Evolutionary conservation across 2,888 invertebrate genomes (phyloP).

Genomic region (Aporophyla lueneburgensis): DNA sequence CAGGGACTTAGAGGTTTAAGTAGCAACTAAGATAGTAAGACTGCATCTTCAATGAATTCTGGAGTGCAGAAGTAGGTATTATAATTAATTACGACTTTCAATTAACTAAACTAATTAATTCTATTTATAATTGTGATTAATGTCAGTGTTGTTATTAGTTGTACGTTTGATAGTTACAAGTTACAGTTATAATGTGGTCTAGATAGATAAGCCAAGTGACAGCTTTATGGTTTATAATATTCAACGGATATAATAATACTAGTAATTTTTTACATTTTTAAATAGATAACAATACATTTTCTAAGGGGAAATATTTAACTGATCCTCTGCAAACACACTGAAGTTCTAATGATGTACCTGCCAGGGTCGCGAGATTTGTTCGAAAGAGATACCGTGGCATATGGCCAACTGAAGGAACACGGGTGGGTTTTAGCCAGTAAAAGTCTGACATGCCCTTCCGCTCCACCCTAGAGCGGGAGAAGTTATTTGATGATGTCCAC

Average conservation of each 20-base stretch:
- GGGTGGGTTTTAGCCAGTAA: no score
- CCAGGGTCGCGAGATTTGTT: no score
- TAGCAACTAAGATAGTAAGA: background rate
- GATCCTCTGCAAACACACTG: background rate
- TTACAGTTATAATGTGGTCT: conserved; percentile 32
- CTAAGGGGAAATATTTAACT: background rate
- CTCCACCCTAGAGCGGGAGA: no score
- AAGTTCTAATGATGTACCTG: no score
- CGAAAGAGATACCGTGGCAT: no score
- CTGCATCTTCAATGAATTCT: background rate
- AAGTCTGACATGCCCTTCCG: no score
- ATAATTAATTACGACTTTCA: background rate
- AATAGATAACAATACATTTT: background rate
- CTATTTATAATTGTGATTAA: conserved; percentile 17
- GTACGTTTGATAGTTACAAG: conserved; percentile 23
- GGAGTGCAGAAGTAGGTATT: background rate
- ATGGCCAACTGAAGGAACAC: no score
- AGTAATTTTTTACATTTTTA: background rate
- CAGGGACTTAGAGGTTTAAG: no score
- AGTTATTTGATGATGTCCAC: no score
- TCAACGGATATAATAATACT: background rate
- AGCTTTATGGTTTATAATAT: conserved; percentile 17
- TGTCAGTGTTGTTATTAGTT: conserved; percentile 17
- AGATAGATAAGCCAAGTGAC: conserved; percentile 36
- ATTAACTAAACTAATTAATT: background rate